phyloP scores from a whole-genome alignment of 2,797 vertebrate genomes.

The Spheniscus humboldti region DNA sequence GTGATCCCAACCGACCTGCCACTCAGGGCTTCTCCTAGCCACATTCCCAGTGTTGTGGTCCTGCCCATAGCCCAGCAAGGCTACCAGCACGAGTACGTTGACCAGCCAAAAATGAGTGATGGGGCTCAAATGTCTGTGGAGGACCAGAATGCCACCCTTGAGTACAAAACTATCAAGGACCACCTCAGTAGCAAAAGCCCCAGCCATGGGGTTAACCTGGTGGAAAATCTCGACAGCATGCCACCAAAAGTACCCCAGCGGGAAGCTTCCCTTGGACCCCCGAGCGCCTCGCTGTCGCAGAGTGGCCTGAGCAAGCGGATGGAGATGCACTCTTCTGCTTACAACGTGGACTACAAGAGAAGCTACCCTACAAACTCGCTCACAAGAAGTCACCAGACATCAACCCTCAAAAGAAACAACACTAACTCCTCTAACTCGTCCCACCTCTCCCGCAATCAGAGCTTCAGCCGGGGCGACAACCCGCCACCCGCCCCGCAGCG shows the following conservation, averaged over 20 bases:
- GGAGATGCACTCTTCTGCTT: slow-evolving; percentile 91
- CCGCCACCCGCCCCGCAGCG: slow-evolving; percentile 94
- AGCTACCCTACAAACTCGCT: slow-evolving; percentile 84
- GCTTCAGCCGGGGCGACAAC: slow-evolving; percentile 90
- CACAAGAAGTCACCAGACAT: slow-evolving; percentile 80
- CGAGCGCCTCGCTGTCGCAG: slow-evolving; percentile 79
- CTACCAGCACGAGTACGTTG: slow-evolving; percentile 95
- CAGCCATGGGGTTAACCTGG: slow-evolving; percentile 83
- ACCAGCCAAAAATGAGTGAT: slow-evolving; percentile 91
- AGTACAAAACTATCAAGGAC: slow-evolving; percentile 91
- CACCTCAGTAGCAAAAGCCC: slow-evolving; percentile 85
- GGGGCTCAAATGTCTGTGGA: slow-evolving; percentile 81
- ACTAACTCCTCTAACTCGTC: slow-evolving; percentile 99
- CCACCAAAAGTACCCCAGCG: slow-evolving; percentile 95
- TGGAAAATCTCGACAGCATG: slow-evolving; percentile 83
- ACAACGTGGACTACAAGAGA: slow-evolving; percentile 84
- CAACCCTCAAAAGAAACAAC: slow-evolving; percentile 89
- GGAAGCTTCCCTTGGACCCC: slow-evolving; percentile 90
- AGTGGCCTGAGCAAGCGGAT: slow-evolving; percentile 92
- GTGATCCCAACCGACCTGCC: slow-evolving; percentile 94
- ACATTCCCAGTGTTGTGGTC: slow-evolving; percentile 95
- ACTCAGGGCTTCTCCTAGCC: slow-evolving; percentile 90
- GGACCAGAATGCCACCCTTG: slow-evolving; percentile 91
- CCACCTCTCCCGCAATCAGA: slow-evolving; percentile 93
- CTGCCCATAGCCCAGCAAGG: slow-evolving; percentile 90